Base-by-base conservation (phyloP, 2,797 vertebrate genomes). In the Chromis chromis region DNA sequence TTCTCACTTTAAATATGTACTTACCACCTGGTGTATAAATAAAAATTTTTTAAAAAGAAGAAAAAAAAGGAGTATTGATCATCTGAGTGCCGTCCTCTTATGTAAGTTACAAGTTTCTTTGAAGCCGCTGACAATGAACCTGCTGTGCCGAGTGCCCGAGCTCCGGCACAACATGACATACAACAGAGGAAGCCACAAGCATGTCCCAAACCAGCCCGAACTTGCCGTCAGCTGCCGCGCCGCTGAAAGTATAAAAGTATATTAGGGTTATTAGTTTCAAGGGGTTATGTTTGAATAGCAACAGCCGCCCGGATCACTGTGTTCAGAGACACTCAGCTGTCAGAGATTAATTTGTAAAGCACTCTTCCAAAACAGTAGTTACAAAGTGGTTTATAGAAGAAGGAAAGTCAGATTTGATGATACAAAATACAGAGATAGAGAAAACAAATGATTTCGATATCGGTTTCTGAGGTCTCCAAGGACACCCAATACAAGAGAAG, bases 111-210 rank as follows among this genome's bases (percentile, higher is more conserved):
- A 49, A 19, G 44, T 62, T 33, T 36, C 65, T 87, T 73, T 87
- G 80, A 36, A 59, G 64, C 68, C 64, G 57, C 62, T 70, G 65
- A 65, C 76, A 81, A 78, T 57, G 25, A 65, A 64, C 53, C 76
- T 11, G 66, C 76, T 81, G 76, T 55, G 81, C 70, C 57, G 78
- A 79, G 78, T 65, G 59, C 40, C 55, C 19, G 31, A 77, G 72
- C 64, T 36, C 64, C 61, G 31, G 70, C 56, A 24, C 73, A 68
- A 78, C 71, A 40, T 66, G 78, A 82, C 67, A 69, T 78, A 67
- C 8, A 57, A 80, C 76, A 57, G 72, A 50, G 40, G 39, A 73
- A 64, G 56, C 50, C 72, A 49, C 79, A 10, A 65, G 71, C 63
- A 42, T 50, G 79, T 56, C 78, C 33, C 1, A 42, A 52, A 65